Conservation (phyloP, 2,113 vertebrate genomes). For the Acanthochromis polyacanthus region DNA sequence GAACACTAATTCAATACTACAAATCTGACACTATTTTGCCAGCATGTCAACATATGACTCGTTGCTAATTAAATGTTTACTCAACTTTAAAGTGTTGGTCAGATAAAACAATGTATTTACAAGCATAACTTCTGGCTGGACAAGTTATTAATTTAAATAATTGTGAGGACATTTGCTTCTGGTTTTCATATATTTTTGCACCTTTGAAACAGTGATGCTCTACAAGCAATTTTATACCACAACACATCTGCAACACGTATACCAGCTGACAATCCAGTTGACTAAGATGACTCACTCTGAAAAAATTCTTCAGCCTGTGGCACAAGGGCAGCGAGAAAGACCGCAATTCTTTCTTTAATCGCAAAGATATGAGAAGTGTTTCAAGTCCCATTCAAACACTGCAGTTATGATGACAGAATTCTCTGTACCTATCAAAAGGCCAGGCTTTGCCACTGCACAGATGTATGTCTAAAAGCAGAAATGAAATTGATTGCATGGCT, state of each 20-base stretch:
- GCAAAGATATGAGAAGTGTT: slow-evolving; percentile 14
- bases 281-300: not conserved
- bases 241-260: not conserved
- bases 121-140: too few species aligned
- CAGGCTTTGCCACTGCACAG: not conserved
- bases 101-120: too few species aligned
- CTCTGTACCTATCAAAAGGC: not conserved
- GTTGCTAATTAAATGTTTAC: too few species aligned
- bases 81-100: too few species aligned
- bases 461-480: not conserved
- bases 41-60: not conserved
- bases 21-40: not conserved
- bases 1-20: not conserved
- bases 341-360: not conserved
- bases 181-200: too few species aligned
- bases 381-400: not conserved
- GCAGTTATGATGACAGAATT: not conserved
- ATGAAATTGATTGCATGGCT: too few species aligned
- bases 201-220: not conserved
- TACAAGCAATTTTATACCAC: not conserved
- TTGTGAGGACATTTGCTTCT: not conserved
- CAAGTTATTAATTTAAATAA: too few species aligned
- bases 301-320: not conserved
- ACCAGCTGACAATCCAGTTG: not conserved
- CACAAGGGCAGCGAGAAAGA: not conserved